Base-by-base conservation (phyloP, 2,888 invertebrate species). In the Dinocampus coccinellae region DNA sequence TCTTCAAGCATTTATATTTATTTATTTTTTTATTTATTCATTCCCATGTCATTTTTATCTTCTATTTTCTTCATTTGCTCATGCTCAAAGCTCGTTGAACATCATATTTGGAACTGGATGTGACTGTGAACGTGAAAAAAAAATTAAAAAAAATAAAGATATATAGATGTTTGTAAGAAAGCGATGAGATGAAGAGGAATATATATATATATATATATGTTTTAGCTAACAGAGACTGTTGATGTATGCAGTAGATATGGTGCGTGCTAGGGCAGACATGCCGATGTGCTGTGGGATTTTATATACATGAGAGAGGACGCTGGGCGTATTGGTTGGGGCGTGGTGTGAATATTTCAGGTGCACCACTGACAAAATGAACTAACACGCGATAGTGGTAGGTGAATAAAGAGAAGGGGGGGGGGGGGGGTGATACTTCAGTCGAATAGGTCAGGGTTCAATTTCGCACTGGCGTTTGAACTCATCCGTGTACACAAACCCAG, bases 331-430 rank as follows among this genome's bases (percentile, higher is more conserved):
- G 74, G 70, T 47, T 67, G 69, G 61, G 72, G 73, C 58, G 73
- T 74, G 75, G 65, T 73, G 77, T 82, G 79, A 83, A 82, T 83
- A 83, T 83, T 83, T 83, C 75, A 83, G 76, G 74, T 72, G 68
- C 74, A 76, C 75, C 76, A 78, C 74, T 76, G 68, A 78, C 77
- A 79, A 81, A 82, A 80, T 77, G 78, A 79, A 78, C 78, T 79
- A 73, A 70, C 69, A 47, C 47, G 16, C 47, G 47, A 55, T 73
- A 69, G 76, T 75, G n/a, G n/a, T n/a, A n/a, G n/a, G n/a, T n/a
- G n/a, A n/a, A n/a, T n/a, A n/a, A n/a, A n/a, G n/a, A n/a, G n/a
- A n/a, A n/a, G n/a, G n/a, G n/a, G n/a, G n/a, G n/a, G n/a, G n/a
- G n/a, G n/a, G n/a, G n/a, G n/a, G n/a, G n/a, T n/a, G n/a, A n/a